Conservation (phyloP, 2,113 vertebrate genomes). For the Nannobrachium achirus region DNA sequence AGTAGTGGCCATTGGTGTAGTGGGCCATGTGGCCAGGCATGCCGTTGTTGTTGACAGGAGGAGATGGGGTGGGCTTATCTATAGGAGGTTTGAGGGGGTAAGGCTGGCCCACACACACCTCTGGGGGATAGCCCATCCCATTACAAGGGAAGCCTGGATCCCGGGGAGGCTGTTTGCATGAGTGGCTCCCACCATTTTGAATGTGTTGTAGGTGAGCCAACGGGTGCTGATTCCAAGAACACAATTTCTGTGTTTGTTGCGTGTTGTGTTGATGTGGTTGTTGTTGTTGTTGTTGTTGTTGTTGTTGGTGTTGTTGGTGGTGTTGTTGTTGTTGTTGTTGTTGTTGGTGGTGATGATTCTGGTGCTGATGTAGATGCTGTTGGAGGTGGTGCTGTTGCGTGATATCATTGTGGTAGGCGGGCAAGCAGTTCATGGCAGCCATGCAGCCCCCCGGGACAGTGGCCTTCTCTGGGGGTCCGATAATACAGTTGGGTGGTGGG, state of each 20-base stretch:
- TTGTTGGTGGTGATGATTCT: conserved; percentile 75
- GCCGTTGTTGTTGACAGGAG: conserved; percentile 86
- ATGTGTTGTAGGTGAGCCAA: conserved; percentile 90
- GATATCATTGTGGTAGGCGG: conserved; percentile 86
- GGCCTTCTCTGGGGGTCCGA: conserved; percentile 88
- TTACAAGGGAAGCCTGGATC: conserved; percentile 88
- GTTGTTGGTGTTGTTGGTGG: too few species aligned
- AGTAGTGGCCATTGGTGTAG: conserved; percentile 95
- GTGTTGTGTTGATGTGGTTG: conserved; percentile 55
- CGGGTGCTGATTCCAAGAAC: conserved; percentile 94
- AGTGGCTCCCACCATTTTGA: conserved; percentile 84
- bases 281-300: conserved; percentile 34
- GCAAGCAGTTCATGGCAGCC: conserved; percentile 87
- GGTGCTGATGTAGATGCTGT: conserved; percentile 64
- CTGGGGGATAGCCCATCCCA: conserved; percentile 87
- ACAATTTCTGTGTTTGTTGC: conserved; percentile 85
- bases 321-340: conserved; percentile 78
- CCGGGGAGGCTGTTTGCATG: conserved; percentile 84
- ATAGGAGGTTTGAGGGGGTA: conserved; percentile 91
- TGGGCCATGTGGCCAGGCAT: conserved; percentile 87
- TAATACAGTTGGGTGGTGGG: conserved; percentile 84
- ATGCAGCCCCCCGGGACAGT: conserved; percentile 80
- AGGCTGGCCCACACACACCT: conserved; percentile 93
- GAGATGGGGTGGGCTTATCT: conserved; percentile 94
- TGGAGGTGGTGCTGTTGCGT: conserved; percentile 85